Base-by-base conservation (phyloP, 2,113 vertebrate genomes). In the Apeltes quadracus region DNA sequence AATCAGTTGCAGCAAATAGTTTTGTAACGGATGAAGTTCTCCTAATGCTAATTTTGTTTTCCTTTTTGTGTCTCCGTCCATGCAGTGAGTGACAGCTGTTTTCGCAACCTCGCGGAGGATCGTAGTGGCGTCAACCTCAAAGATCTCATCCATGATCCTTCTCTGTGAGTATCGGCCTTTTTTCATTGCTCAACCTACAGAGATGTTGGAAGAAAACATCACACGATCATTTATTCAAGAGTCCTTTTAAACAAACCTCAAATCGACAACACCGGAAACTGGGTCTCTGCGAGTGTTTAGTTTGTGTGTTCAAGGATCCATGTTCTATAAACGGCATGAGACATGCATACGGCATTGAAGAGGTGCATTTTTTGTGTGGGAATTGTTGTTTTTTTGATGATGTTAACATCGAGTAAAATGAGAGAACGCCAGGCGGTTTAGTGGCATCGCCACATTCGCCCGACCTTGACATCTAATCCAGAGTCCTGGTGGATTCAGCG, bases 81-180 rank as follows among this genome's bases (percentile, higher is more conserved):
- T 81, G 76, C 93, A 99, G 98, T 99, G 94, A 99, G 98, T 84
- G 98, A 99, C 95, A 99, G 98, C 93, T 99, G 98, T 93, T 99
- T 97, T 93, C 95, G 96, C 87, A 99, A 98, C 93, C 96, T 99
- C 79, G 97, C 97, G 51, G 98, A 99, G 92, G 98, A 99, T 91
- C 96, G 98, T 89, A 99, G 97, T 91, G 98, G 98, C 63, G 94
- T 99, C 95, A 99, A 99, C 94, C 97, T 99, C 89, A 99, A 99
- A 96, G 98, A 99, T 92, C 95, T 99, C 69, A 95, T 99, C 83
- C 97, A 99, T 87, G 97, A 99, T 91, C 97, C 97, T 88, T 97
- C 98, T 88, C 93, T 99, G 98, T 99, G 92, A 98, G 98, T 97
- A 81, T 16, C 53, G 6, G 6, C 64, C 61, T 82, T 73, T 82